Evolutionary conservation across 2,888 invertebrate genomes (phyloP).

Genomic region (Caenorhabditis drosophilae): DNA sequence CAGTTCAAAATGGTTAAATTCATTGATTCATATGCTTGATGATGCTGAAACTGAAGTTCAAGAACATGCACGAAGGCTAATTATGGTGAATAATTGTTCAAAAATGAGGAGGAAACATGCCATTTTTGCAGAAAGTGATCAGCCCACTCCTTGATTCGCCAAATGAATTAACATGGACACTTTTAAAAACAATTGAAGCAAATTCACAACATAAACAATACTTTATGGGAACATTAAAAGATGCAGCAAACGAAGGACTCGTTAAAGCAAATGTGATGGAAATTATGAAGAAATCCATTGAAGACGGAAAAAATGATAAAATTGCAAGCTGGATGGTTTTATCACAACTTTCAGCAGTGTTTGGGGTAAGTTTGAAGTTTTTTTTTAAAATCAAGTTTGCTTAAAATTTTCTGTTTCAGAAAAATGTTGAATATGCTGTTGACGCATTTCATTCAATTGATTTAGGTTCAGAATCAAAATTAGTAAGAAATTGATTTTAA

Average conservation of each 20-base stretch:
- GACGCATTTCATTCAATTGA: slow-evolving; percentile 10
- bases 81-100: slow-evolving; percentile 22
- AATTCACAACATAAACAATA: slow-evolving; percentile 13
- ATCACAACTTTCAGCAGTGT: slow-evolving; percentile 28
- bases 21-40: slow-evolving; percentile 25
- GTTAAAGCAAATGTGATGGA: slow-evolving; percentile 22
- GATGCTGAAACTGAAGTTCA: slow-evolving; percentile 29
- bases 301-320: neutral
- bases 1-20: slow-evolving; percentile 24
- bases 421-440: slow-evolving; percentile 23
- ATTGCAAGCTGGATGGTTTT: slow-evolving; percentile 35
- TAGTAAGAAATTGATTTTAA: neutral
- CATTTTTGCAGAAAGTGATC: slow-evolving; percentile 12
- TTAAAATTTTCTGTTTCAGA: neutral
- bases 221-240: slow-evolving; percentile 28
- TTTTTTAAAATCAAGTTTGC: neutral
- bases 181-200: slow-evolving; percentile 26
- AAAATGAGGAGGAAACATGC: neutral
- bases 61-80: slow-evolving; percentile 21
- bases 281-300: slow-evolving; percentile 18
- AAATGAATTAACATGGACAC: slow-evolving; percentile 27
- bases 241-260: slow-evolving; percentile 15
- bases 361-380: neutral
- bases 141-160: slow-evolving; percentile 22
- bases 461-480: slow-evolving; percentile 7